phyloP scores from a whole-genome alignment of 2,797 vertebrate genomes.

The Rallus crepitans region DNA sequence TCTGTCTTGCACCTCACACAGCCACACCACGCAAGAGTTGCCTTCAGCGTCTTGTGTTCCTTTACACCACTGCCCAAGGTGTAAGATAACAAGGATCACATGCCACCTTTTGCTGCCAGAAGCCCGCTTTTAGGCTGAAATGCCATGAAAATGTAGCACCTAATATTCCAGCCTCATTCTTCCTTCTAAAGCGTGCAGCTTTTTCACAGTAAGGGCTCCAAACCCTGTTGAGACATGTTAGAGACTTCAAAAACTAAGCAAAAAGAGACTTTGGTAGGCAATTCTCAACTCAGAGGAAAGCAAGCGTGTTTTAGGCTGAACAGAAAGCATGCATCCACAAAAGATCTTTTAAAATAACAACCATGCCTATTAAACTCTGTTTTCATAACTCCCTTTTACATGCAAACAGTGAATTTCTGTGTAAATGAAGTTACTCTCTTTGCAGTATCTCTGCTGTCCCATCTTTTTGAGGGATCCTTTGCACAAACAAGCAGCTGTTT shows the following conservation, averaged over 20 bases:
- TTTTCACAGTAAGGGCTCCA: not conserved
- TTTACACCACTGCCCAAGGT: not conserved
- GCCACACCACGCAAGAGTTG: not conserved
- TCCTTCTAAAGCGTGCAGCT: not conserved
- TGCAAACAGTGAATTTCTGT: not conserved
- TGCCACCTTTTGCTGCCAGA: not conserved
- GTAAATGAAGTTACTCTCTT: not conserved
- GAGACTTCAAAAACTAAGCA: conserved; percentile 3
- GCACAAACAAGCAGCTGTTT: not conserved
- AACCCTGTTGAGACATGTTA: not conserved
- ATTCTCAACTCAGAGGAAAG: not conserved
- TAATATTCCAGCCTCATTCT: not conserved
- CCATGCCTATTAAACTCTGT: not conserved
- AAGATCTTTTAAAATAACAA: not conserved
- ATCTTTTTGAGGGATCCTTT: not conserved
- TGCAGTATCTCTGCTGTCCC: not conserved
- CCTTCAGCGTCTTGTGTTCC: not conserved
- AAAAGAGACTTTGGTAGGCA: not conserved
- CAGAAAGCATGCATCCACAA: not conserved
- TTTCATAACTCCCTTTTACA: conserved; percentile 3
- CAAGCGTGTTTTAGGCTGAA: not conserved
- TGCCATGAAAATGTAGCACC: not conserved
- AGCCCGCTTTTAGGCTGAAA: not conserved
- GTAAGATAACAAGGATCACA: not conserved
- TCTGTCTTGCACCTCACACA: not conserved